Evolutionary conservation across 2,113 vertebrate genomes (phyloP).

Genomic region (Pedetes capensis): DNA sequence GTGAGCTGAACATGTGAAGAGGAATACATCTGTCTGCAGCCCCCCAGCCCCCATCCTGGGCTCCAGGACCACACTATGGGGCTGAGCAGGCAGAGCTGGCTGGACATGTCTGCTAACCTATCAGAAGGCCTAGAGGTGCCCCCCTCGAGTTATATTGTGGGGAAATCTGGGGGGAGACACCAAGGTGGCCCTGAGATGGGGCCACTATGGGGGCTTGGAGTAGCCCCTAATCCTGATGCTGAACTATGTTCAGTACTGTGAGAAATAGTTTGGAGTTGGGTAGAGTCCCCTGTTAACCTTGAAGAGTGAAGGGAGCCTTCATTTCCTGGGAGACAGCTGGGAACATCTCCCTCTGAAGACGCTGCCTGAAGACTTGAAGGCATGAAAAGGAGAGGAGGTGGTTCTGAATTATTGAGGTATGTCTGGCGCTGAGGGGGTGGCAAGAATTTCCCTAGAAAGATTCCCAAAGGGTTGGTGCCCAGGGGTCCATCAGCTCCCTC

Average conservation of each 20-base stretch:
- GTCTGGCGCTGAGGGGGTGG: neutral
- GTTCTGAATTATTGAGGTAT: neutral
- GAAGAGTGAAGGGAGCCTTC: neutral
- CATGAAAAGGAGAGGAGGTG: neutral
- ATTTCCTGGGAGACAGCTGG: neutral
- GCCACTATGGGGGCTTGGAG: neutral
- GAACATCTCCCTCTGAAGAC: neutral
- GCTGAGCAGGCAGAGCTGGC: neutral
- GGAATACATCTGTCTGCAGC: neutral
- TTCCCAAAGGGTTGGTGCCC: neutral
- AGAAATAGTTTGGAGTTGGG: neutral
- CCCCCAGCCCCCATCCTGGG: neutral
- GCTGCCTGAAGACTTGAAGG: neutral
- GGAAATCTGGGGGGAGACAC: neutral
- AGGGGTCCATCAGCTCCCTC: neutral
- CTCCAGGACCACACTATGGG: neutral
- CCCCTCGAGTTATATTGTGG: neutral
- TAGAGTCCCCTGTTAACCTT: neutral
- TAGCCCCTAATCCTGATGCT: neutral
- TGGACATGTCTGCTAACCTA: neutral
- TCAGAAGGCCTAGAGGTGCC: neutral
- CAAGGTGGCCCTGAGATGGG: neutral
- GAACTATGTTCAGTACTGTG: neutral
- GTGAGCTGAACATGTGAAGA: neutral
- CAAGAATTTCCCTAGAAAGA: neutral